Percentiles rank a stretch among this genome's conserved stretches.
phyloP scores from a whole-genome alignment of 2,888 invertebrate species.

The Arge pagana region DNA sequence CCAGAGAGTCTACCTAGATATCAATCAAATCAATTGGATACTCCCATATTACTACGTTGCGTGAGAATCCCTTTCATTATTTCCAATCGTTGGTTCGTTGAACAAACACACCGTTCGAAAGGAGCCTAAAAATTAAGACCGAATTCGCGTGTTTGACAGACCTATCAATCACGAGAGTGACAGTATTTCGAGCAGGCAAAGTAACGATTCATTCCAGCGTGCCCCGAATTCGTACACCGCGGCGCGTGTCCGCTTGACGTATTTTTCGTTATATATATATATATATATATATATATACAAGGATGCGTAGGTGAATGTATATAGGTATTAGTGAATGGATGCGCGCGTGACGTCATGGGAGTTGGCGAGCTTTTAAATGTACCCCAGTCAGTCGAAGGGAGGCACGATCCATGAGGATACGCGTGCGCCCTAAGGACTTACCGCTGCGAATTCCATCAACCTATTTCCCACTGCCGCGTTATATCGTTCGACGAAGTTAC shows the following conservation, averaged over 20 bases:
- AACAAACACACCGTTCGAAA: no score
- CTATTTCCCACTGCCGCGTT: conserved; percentile 18
- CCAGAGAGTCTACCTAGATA: no score
- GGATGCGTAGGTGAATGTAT: neutral
- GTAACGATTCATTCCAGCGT: no score
- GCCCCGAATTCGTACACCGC: no score
- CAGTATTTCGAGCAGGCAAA: no score
- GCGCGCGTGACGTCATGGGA: conserved; percentile 10
- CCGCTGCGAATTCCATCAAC: conserved; percentile 14
- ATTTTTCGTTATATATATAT: neutral
- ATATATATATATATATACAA: neutral
- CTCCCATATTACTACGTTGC: no score
- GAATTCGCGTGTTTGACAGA: no score
- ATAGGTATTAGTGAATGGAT: conserved; percentile 6
- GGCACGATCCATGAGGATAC: conserved; percentile 46
- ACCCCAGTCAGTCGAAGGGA: conserved; percentile 10
- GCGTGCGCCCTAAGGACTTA: conserved; percentile 41
- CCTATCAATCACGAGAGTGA: no score
- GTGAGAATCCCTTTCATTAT: no score
- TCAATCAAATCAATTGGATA: no score
- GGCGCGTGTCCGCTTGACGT: neutral
- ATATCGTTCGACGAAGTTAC: conserved; percentile 3
- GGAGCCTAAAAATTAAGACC: no score
- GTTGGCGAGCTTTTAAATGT: conserved; percentile 10
- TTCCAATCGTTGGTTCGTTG: no score